Evolutionary conservation across 2,113 vertebrate species (phyloP), one percentile per base, ranked within the genome.

Genomic region (Panthera leo): DNA sequence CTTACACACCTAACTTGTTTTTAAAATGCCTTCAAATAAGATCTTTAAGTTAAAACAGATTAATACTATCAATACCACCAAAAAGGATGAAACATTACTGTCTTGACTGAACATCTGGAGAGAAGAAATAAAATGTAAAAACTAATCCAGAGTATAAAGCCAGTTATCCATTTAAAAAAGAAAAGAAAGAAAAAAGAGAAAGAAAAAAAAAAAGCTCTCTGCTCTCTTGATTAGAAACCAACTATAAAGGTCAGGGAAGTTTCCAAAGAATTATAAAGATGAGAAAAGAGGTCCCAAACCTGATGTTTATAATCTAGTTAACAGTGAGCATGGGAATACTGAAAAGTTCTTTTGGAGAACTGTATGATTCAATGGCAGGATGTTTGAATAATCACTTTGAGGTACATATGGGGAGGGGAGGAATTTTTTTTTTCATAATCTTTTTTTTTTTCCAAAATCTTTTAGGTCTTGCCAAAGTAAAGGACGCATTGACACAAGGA

Each of bases 11-110:
- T 16, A 80, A 83, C 75, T 97, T 97, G 68, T 91, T 95, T 94
- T 93, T 94, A 93, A 94, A 95, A 97, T 76, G 71, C 45, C 63
- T 98, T 86, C 63, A 94, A 95, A 61, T 79, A 73, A 83, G 58
- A 61, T n/a, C 19, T 55, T 7, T 27, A 94, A 61, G 29, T 82
- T 36, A 85, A 94, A 97, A 65, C 68, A 82, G 39, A 85, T 13
- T 15, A 93, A 63, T 53, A 84, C 2, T 48, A n/a, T 39, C 88
- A 85, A 95, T 8, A 85, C 25, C 51, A 65, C 85, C 25, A 91
- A 93, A 80, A 92, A 85, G 71, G 73, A 89, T 6, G 6, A 71
- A 58, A 0, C 5, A 75, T 79, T 75, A 79, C 1, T 78, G 7
- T 84, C 93, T 90, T 71, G 58, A 95, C 70, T 86, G 71, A 96